A percentile compares a stretch with the other conserved stretches of the same genome.
Conservation (phyloP, 2,888 invertebrate species). For the Disparrhopalites patrizii region DNA sequence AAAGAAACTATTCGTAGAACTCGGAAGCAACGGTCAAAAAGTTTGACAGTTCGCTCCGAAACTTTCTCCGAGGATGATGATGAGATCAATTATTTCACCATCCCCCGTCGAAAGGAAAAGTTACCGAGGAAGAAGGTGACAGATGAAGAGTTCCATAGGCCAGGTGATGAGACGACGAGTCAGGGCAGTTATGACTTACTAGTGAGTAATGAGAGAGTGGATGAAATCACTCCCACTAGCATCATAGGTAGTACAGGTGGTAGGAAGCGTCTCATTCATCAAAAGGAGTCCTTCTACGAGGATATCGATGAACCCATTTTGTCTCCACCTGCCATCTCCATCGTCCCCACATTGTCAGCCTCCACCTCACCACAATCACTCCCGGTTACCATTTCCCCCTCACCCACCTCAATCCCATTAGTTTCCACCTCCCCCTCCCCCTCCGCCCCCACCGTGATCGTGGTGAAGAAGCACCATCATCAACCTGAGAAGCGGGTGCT, state of each 20-base stretch:
- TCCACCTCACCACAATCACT: neutral
- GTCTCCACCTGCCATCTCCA: neutral
- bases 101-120: constrained; percentile 26
- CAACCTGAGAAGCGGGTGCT: constrained; percentile 22
- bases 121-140: constrained; percentile 20
- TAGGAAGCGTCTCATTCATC: constrained; percentile 18
- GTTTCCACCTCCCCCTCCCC: neutral
- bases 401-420: neutral
- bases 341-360: neutral
- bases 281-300: constrained; percentile 28
- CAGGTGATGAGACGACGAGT: constrained; percentile 28
- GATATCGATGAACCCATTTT: constrained; percentile 5
- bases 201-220: constrained; percentile 22
- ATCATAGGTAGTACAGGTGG: neutral
- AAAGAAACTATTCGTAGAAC: constrained; percentile 28
- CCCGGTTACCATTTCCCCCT: neutral
- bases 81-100: constrained; percentile 28
- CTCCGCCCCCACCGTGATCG: neutral
- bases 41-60: constrained; percentile 25
- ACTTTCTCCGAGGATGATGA: constrained; percentile 21
- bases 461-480: neutral
- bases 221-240: constrained; percentile 7
- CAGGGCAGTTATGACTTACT: constrained; percentile 29
- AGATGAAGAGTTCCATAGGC: constrained; percentile 24
- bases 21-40: constrained; percentile 27